These are phyloP conservation scores for Cephus rjabovi DNA, from an alignment of 2,888 invertebrate species.

Conservation along the genomic window DNA sequence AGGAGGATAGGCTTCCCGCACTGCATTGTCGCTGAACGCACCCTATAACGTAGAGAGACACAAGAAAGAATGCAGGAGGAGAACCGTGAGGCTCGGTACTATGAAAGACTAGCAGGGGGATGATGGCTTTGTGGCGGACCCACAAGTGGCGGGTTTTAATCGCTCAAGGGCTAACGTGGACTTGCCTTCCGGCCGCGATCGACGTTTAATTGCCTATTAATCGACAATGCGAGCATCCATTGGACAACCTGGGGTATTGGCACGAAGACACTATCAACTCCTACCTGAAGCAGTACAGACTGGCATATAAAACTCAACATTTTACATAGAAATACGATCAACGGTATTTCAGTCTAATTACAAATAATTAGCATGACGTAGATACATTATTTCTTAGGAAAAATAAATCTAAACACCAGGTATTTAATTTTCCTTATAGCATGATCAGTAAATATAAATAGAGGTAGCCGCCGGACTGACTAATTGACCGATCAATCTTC, in stretches of 20 bases:
- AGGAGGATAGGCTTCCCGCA: constrained; percentile 44
- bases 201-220: constrained; percentile 33
- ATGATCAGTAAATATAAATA: too few species aligned
- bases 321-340: too few species aligned
- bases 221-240: constrained; percentile 11
- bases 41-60: constrained; percentile 21
- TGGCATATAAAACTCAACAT: too few species aligned
- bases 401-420: too few species aligned
- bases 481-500: constrained; percentile 59
- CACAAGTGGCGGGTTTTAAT: constrained; percentile 54
- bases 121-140: constrained; percentile 39
- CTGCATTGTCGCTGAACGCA: constrained; percentile 41
- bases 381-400: too few species aligned
- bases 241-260: too few species aligned
- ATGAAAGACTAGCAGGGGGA: constrained; percentile 13
- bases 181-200: constrained; percentile 24
- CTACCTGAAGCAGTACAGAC: too few species aligned
- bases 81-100: too few species aligned
- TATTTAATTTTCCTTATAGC: too few species aligned
- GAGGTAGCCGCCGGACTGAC: constrained; percentile 4
- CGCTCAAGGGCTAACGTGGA: constrained; percentile 44
- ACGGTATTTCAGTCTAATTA: too few species aligned
- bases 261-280: too few species aligned
- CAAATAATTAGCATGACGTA: too few species aligned
- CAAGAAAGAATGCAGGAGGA: constrained; percentile 17